These are phyloP conservation scores for Perca schrenkii DNA, from an alignment of 2,113 vertebrate species.

Conservation along the genomic window DNA sequence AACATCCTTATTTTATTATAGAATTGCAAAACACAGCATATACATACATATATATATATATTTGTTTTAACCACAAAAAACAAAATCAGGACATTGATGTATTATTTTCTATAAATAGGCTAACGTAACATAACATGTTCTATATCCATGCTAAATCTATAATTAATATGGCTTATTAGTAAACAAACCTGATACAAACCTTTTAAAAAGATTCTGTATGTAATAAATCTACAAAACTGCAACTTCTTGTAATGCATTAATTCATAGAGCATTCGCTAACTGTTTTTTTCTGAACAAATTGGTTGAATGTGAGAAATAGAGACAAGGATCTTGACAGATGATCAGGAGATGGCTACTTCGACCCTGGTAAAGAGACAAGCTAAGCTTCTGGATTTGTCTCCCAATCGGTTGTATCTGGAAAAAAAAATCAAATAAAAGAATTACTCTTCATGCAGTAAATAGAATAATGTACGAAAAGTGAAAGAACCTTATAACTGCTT, in stretches of 20 bases:
- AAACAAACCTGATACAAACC: neutral
- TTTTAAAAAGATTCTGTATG: neutral
- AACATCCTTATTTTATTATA: neutral
- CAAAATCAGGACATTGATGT: neutral
- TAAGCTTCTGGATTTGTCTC: constrained; percentile 72
- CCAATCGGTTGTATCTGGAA: constrained; percentile 75
- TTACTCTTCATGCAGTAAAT: neutral
- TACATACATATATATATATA: too few relatives aligned
- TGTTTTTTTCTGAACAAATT: neutral
- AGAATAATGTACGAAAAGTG: neutral
- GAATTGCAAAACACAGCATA: constrained; percentile 8
- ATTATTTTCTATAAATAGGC: neutral
- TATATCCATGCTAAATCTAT: neutral
- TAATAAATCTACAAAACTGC: constrained; percentile 6
- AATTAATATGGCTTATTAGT: neutral
- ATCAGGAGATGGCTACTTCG: neutral
- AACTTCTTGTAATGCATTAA: neutral
- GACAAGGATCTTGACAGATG: neutral
- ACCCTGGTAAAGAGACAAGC: neutral
- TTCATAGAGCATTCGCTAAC: neutral
- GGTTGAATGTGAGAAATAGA: constrained; percentile 1
- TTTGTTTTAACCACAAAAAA: neutral
- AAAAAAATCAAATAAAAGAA: neutral
- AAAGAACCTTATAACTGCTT: neutral
- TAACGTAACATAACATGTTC: too few relatives aligned